Evolutionary conservation across 2,113 vertebrate species (phyloP).

Genomic region (Trematocara nigrifrons): DNA sequence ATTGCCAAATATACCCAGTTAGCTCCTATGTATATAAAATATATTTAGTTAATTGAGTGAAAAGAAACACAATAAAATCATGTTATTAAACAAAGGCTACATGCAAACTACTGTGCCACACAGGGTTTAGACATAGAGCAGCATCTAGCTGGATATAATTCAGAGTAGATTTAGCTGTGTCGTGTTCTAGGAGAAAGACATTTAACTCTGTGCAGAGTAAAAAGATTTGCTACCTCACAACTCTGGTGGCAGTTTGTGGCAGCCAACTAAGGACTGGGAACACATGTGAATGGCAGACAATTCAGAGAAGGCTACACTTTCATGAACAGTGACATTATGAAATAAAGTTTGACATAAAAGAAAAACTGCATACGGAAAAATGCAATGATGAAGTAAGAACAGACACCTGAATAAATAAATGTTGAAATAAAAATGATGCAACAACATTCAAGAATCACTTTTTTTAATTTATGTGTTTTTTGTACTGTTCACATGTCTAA

Average conservation of each 20-base stretch:
- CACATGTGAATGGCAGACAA: background rate
- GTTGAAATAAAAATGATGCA: background rate
- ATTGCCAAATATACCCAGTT: background rate
- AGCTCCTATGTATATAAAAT: background rate
- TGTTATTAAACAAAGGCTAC: background rate
- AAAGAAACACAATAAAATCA: background rate
- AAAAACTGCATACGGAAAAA: background rate
- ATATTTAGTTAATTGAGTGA: background rate
- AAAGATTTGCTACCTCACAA: background rate
- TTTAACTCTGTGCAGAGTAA: background rate
- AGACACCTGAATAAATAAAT: background rate
- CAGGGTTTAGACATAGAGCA: background rate
- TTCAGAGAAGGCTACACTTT: background rate
- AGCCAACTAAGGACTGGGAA: background rate
- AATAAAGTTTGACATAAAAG: background rate
- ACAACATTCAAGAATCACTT: background rate
- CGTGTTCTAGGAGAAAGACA: background rate
- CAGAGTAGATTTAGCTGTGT: background rate
- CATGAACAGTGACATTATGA: background rate
- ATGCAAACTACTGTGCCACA: background rate
- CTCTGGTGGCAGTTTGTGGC: background rate
- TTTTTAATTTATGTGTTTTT: background rate
- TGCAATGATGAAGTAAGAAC: background rate
- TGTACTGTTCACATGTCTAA: background rate
- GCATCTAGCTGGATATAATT: background rate